These are phyloP conservation scores for Nemotelus pantherinus DNA, from an alignment of 2,888 invertebrate species.

Conservation along the genomic window DNA sequence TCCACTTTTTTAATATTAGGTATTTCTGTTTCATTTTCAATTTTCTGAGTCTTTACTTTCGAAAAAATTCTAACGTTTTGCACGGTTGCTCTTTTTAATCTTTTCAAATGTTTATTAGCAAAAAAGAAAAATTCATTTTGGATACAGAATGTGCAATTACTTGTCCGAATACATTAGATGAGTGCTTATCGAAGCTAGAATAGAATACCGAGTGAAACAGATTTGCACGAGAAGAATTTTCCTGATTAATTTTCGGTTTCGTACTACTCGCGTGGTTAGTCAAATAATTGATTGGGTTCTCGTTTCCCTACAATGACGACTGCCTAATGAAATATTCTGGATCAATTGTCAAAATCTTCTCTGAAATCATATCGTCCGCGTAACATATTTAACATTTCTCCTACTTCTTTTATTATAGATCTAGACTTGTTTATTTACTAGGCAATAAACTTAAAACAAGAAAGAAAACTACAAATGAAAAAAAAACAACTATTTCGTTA, in stretches of 20 bases:
- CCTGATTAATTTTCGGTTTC: background rate
- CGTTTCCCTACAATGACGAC: slow-evolving; percentile 24
- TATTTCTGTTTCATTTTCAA: slow-evolving; percentile 32
- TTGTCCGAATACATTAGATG: slow-evolving; percentile 22
- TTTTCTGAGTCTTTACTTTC: background rate
- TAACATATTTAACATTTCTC: slow-evolving; percentile 43
- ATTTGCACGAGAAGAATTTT: background rate
- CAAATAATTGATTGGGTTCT: slow-evolving; percentile 14
- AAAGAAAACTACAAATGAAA: slow-evolving; percentile 43
- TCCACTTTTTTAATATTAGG: slow-evolving; percentile 47
- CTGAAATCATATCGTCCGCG: slow-evolving; percentile 35
- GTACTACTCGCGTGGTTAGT: background rate
- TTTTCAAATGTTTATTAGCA: background rate
- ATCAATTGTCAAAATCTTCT: slow-evolving; percentile 5
- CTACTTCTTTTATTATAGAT: slow-evolving; percentile 39
- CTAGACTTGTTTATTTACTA: slow-evolving; percentile 41
- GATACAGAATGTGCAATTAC: background rate
- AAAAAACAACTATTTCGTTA: slow-evolving; percentile 36
- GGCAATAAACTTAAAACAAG: slow-evolving; percentile 42
- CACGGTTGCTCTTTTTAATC: background rate
- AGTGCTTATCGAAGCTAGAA: slow-evolving; percentile 28
- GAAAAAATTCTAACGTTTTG: background rate
- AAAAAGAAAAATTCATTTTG: no score
- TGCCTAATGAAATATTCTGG: slow-evolving; percentile 18
- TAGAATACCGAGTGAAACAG: slow-evolving; percentile 9